Evolutionary conservation across 2,888 invertebrate genomes (phyloP).

Genomic region (Scaptomyza caliginosa): DNA sequence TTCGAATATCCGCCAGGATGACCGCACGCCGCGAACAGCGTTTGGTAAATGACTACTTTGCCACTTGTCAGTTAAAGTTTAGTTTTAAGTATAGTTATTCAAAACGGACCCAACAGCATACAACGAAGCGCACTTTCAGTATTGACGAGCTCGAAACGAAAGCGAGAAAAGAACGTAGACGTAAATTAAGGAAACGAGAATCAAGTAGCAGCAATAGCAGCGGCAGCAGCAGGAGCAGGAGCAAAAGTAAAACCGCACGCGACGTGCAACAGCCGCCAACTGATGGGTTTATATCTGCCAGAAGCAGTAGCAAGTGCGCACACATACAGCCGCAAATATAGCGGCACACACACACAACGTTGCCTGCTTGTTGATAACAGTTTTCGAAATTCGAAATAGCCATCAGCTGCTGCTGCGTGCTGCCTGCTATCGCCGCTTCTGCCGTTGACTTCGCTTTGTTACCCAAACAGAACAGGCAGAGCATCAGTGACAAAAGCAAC

Average conservation of each 20-base stretch:
- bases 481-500: slow-evolving; percentile 46
- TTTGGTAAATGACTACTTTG: slow-evolving; percentile 53
- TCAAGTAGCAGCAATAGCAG: slow-evolving; percentile 6
- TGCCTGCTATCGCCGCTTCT: slow-evolving; percentile 29
- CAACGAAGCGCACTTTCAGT: slow-evolving; percentile 54
- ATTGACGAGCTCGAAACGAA: slow-evolving; percentile 29
- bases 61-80: slow-evolving; percentile 38
- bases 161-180: slow-evolving; percentile 4
- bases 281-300: slow-evolving; percentile 72
- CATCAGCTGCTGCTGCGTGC: slow-evolving; percentile 71
- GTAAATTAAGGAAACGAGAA: neutral
- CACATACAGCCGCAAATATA: slow-evolving; percentile 34
- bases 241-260: slow-evolving; percentile 67
- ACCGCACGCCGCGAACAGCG: slow-evolving; percentile 55
- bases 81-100: slow-evolving; percentile 35
- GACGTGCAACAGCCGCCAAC: slow-evolving; percentile 79
- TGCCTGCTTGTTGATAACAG: slow-evolving; percentile 64
- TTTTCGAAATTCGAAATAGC: slow-evolving; percentile 73
- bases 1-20: slow-evolving; percentile 33
- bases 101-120: slow-evolving; percentile 33
- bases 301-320: slow-evolving; percentile 26
- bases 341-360: slow-evolving; percentile 25
- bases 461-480: slow-evolving; percentile 37
- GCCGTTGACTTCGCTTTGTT: slow-evolving; percentile 32
- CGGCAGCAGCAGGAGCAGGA: slow-evolving; percentile 13